Conservation (phyloP, 2,113 vertebrate genomes). For the Dascyllus trimaculatus region DNA sequence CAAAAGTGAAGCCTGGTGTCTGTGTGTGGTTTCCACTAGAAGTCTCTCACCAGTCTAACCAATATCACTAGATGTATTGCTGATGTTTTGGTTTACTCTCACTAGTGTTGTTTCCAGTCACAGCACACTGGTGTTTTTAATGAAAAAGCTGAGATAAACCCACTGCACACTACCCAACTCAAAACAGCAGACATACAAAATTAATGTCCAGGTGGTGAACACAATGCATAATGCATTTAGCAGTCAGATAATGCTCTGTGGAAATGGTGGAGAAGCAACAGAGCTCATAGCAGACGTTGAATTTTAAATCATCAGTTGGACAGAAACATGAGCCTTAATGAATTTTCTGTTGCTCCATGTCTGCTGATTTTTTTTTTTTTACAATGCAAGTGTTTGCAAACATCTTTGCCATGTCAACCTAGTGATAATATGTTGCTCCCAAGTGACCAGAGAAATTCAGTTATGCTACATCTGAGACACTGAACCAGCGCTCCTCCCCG, state of each 20-base stretch:
- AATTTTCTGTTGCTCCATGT: too few relatives aligned
- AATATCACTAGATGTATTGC: neutral
- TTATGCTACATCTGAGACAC: too few relatives aligned
- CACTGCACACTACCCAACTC: neutral
- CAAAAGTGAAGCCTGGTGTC: neutral
- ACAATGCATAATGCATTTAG: neutral
- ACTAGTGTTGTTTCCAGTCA: neutral
- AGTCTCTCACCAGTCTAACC: neutral
- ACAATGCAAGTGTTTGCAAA: too few relatives aligned
- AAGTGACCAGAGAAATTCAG: too few relatives aligned
- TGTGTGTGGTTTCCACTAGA: slow-evolving; percentile 3
- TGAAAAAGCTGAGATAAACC: neutral
- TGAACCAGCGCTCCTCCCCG: too few relatives aligned
- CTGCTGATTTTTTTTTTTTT: too few relatives aligned
- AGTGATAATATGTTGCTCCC: too few relatives aligned
- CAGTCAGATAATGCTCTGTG: neutral
- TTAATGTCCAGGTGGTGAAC: neutral
- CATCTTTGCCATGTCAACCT: too few relatives aligned
- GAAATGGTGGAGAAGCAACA: neutral
- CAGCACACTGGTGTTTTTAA: neutral
- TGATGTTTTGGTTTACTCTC: too few relatives aligned
- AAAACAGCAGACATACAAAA: neutral
- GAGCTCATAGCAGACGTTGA: too few relatives aligned
- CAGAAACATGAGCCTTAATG: too few relatives aligned
- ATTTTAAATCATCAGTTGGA: too few relatives aligned